Evolutionary conservation across 2,113 vertebrate species (phyloP).

Genomic region (Terrapene triunguis): DNA sequence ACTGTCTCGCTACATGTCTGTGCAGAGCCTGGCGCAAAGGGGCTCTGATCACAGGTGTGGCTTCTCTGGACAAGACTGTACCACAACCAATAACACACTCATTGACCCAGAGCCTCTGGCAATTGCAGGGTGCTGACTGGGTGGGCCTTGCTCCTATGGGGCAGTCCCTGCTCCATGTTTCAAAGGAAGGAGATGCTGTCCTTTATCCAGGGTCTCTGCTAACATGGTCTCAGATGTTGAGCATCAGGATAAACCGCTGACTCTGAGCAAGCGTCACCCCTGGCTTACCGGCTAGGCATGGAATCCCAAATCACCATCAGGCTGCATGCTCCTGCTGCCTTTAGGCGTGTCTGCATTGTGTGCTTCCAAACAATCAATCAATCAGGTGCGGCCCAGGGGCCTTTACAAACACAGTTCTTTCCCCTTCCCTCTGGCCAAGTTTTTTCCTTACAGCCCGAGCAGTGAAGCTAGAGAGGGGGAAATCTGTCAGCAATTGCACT

Average conservation of each 20-base stretch:
- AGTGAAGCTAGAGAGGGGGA: background rate
- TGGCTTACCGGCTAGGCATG: background rate
- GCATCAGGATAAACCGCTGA: no score
- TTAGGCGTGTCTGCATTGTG: background rate
- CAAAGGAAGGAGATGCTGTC: background rate
- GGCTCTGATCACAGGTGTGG: no score
- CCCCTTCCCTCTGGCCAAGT: background rate
- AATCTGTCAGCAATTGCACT: background rate
- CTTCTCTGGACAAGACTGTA: background rate
- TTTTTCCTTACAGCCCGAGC: background rate
- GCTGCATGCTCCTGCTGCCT: background rate
- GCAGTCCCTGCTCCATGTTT: background rate
- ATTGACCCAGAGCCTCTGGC: background rate
- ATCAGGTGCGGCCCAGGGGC: background rate
- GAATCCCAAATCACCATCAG: background rate
- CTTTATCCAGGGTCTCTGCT: background rate
- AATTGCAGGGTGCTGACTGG: no score
- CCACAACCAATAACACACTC: background rate
- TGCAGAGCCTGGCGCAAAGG: background rate
- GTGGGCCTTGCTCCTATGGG: no score
- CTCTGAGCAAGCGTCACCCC: background rate
- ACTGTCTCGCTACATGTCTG: background rate
- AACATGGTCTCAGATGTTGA: background rate
- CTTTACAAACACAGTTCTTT: background rate
- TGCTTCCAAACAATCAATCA: background rate